phyloP scores from a whole-genome alignment of 2,113 vertebrate species.

The Apodemus sylvaticus region DNA sequence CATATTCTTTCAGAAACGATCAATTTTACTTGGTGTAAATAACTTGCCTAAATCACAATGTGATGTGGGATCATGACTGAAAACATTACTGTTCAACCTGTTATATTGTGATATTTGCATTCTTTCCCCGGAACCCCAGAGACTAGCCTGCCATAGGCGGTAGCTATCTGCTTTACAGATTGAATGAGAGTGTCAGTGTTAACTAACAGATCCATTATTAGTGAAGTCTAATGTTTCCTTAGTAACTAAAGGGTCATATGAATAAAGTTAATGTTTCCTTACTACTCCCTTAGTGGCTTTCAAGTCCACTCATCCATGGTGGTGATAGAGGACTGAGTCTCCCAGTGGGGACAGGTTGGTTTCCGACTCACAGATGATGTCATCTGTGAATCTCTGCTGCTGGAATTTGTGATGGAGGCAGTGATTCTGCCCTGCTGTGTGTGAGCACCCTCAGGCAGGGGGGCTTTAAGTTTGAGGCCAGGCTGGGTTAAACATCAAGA shows the following conservation, averaged over 20 bases:
- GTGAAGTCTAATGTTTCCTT: not conserved
- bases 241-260: not conserved
- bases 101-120: accelerated
- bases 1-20: not conserved
- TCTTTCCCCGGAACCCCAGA: not conserved
- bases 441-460: not conserved
- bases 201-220: not conserved
- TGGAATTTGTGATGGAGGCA: not conserved
- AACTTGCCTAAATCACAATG: not conserved
- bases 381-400: not conserved
- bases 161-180: not conserved
- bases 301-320: not conserved
- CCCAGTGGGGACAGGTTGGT: not conserved
- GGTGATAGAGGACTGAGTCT: not conserved
- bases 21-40: not conserved
- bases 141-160: not conserved
- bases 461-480: not conserved
- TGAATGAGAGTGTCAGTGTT: not conserved
- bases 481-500: not conserved
- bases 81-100: not conserved
- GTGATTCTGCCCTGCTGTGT: not conserved
- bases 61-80: not conserved
- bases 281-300: not conserved
- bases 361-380: not conserved
- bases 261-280: not conserved